Evolutionary conservation across 2,888 invertebrate genomes (phyloP).

Genomic region (Himalopsyche japonica): DNA sequence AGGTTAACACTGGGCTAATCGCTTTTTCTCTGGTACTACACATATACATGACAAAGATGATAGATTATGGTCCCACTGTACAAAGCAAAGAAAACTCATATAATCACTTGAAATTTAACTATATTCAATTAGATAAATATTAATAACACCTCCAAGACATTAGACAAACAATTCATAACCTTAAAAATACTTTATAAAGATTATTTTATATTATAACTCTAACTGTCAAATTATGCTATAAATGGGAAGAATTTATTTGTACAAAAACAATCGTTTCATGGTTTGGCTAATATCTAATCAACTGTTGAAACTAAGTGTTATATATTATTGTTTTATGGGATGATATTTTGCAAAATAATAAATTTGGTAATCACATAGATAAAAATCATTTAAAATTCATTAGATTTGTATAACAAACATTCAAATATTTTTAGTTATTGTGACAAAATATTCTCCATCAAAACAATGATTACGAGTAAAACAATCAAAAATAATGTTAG

Average conservation of each 20-base stretch:
- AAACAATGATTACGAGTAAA: background rate
- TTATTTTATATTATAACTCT: background rate
- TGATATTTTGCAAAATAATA: background rate
- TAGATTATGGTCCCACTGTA: no score
- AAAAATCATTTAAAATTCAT: no score
- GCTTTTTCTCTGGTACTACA: no score
- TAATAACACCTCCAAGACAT: background rate
- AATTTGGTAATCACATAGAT: no score
- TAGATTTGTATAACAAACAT: no score
- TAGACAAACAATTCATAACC: background rate
- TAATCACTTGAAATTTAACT: background rate
- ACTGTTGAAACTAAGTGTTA: background rate
- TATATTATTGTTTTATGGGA: background rate
- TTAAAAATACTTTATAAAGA: background rate
- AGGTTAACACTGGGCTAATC: no score
- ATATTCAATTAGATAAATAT: background rate
- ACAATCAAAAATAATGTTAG: background rate
- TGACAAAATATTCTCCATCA: background rate
- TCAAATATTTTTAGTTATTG: background rate
- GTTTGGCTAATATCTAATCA: background rate
- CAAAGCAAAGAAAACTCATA: no score
- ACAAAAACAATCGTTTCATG: background rate
- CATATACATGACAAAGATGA: no score
- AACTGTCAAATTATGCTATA: background rate
- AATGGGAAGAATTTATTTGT: background rate